Conservation (phyloP, 2,797 vertebrate genomes). For the Spea hammondii region DNA sequence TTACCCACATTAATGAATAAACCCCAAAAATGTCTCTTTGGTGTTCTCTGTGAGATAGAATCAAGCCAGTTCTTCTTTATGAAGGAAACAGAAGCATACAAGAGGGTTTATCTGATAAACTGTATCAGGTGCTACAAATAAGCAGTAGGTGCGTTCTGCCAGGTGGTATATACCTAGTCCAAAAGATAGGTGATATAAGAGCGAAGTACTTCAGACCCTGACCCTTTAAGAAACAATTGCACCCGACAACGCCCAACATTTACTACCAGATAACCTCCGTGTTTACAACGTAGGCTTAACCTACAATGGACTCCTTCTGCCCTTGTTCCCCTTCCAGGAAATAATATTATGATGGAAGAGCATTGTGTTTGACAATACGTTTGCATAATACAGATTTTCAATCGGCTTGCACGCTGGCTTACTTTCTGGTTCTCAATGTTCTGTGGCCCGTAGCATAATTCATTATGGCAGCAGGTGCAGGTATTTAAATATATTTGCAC, state of each 20-base stretch:
- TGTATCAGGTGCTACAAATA: background rate
- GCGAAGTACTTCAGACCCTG: too few relatives aligned
- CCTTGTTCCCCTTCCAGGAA: background rate
- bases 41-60: too few relatives aligned
- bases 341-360: background rate
- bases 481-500: constrained; percentile 13
- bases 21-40: too few relatives aligned
- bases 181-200: too few relatives aligned
- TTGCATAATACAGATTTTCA: constrained; percentile 13
- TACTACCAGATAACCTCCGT: constrained; percentile 5
- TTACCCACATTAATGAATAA: too few relatives aligned
- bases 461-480: constrained; percentile 4
- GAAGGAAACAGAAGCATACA: too few relatives aligned
- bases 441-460: constrained; percentile 18
- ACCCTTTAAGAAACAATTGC: too few relatives aligned
- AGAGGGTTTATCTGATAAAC: too few relatives aligned
- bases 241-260: constrained; percentile 17
- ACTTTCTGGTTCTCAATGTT: constrained; percentile 6
- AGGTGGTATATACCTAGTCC: too few relatives aligned
- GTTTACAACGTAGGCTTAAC: constrained; percentile 16
- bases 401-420: constrained; percentile 17
- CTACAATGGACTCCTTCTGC: background rate
- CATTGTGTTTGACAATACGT: background rate
- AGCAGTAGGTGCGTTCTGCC: background rate
- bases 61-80: too few relatives aligned